Conservation (phyloP, 2,113 vertebrate species). For the Microtus ochrogaster region DNA sequence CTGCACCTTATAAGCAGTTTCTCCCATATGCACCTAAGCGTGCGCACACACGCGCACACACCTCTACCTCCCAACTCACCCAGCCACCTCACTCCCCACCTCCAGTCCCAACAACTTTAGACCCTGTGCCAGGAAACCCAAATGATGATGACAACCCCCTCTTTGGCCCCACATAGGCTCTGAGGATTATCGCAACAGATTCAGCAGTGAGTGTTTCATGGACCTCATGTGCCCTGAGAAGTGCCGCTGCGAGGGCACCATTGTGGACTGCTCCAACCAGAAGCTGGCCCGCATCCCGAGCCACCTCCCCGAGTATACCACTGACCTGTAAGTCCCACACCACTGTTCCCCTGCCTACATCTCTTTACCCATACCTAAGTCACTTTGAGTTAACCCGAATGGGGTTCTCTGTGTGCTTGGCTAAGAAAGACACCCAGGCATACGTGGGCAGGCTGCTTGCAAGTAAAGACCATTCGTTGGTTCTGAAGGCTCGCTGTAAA, state of each 20-base stretch:
- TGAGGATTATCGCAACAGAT: slow-evolving; percentile 95
- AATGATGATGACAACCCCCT: not conserved
- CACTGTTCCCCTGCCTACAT: accelerated
- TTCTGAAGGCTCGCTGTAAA: not conserved
- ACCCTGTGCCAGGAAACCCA: accelerated
- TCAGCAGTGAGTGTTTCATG: slow-evolving; percentile 96
- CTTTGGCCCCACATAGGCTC: slow-evolving; percentile 89
- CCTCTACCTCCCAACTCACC: not conserved
- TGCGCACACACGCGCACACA: too few species aligned
- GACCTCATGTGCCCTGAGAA: slow-evolving; percentile 96
- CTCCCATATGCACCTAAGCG: accelerated
- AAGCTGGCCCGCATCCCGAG: slow-evolving; percentile 92
- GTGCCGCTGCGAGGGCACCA: slow-evolving; percentile 96
- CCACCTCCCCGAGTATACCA: slow-evolving; percentile 95
- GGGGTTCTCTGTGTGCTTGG: not conserved
- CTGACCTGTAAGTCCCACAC: slow-evolving; percentile 93
- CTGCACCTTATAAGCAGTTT: too few species aligned
- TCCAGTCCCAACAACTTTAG: not conserved
- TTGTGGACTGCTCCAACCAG: slow-evolving; percentile 97
- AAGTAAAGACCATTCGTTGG: not conserved
- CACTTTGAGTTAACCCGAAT: not conserved
- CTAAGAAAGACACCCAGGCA: not conserved
- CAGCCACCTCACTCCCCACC: accelerated
- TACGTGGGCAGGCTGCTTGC: not conserved
- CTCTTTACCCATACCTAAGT: too few species aligned